These are phyloP conservation scores for Lamellibrachia luymesi DNA, from an alignment of 1,140 invertebrate species.

Conservation along the genomic window DNA sequence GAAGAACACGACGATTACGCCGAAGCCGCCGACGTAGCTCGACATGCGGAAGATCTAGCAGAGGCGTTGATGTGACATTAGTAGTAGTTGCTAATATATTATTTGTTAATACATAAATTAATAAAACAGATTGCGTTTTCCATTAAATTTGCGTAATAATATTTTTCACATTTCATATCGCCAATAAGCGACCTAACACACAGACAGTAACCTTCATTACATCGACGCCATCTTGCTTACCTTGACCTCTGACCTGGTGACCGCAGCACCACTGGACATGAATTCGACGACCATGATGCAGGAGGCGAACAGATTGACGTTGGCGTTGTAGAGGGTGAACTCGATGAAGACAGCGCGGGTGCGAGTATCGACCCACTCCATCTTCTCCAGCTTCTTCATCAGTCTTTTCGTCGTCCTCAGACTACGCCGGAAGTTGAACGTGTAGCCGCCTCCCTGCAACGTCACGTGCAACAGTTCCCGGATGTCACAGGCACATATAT, in stretches of 20 bases:
- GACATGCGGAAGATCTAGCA: conserved; percentile 53
- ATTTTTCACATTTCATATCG: too few species aligned
- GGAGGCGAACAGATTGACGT: conserved; percentile 35
- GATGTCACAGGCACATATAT: conserved; percentile 17
- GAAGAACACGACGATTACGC: conserved; percentile 51
- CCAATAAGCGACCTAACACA: too few species aligned
- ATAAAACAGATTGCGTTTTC: neutral
- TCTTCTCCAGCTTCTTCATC: conserved; percentile 27
- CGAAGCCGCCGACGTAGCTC: conserved; percentile 53
- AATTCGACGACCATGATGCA: conserved; percentile 33
- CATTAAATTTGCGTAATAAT: too few species aligned
- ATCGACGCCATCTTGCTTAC: conserved; percentile 29
- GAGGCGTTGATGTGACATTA: conserved; percentile 3
- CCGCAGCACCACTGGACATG: conserved; percentile 36
- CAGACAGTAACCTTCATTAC: too few species aligned
- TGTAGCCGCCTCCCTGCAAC: conserved; percentile 50
- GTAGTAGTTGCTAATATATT: neutral
- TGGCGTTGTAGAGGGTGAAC: conserved; percentile 36
- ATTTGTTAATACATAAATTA: neutral
- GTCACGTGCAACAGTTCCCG: neutral
- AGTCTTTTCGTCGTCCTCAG: conserved; percentile 23
- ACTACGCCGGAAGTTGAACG: conserved; percentile 32
- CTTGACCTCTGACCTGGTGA: conserved; percentile 48
- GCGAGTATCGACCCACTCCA: conserved; percentile 32
- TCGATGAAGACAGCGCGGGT: conserved; percentile 33